These are phyloP conservation scores for Amphipyra berbera DNA, from an alignment of 2,888 invertebrate species.

Conservation along the genomic window DNA sequence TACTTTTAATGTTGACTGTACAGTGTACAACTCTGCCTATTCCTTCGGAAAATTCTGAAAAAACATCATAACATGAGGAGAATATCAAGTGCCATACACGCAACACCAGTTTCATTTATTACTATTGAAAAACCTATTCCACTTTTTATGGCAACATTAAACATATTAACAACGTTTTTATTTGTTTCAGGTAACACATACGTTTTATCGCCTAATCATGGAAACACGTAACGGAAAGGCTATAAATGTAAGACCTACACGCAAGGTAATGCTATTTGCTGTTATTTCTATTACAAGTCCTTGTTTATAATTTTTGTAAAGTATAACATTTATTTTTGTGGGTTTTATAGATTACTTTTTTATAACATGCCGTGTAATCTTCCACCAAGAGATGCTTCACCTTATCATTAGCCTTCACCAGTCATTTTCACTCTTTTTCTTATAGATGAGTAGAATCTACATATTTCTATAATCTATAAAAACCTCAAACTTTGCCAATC, in stretches of 20 bases:
- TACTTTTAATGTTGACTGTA: no score
- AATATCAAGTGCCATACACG: slow-evolving; percentile 10
- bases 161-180: slow-evolving; percentile 55
- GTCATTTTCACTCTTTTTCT: no score
- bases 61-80: not conserved
- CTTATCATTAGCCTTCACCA: no score
- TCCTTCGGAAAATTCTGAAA: no score
- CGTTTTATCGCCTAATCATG: slow-evolving; percentile 56
- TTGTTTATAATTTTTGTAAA: not conserved
- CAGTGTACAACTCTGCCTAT: no score
- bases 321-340: no score
- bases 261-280: slow-evolving; percentile 31
- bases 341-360: no score
- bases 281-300: slow-evolving; percentile 21
- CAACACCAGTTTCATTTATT: slow-evolving; percentile 32
- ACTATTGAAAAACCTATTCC: slow-evolving; percentile 50
- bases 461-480: no score
- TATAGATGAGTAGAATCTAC: no score
- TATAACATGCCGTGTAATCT: no score
- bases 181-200: slow-evolving; percentile 67
- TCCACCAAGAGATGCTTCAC: no score
- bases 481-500: no score
- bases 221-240: slow-evolving; percentile 41
- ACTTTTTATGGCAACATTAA: slow-evolving; percentile 48
- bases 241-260: slow-evolving; percentile 41